Base-by-base conservation (phyloP, 2,888 invertebrate species). In the Lycia hirtaria region DNA sequence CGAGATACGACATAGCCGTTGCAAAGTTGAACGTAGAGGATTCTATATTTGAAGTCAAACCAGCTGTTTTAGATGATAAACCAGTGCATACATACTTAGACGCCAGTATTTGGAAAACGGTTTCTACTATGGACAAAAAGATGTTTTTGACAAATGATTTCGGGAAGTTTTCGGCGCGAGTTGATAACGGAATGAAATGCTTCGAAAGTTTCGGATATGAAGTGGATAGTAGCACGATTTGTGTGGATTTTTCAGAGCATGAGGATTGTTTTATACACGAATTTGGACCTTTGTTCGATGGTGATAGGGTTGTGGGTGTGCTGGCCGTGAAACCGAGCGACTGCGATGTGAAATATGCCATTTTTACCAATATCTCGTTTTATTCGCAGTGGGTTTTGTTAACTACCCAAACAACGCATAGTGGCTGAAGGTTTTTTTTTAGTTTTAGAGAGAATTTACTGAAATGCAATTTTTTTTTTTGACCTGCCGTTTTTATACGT, bases 221-320 rank as follows among this genome's bases (percentile, higher is more conserved):
- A 0, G 3, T 85, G 0, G 85, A 88, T 2, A 72, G 76, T 0
- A 83, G 83, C 9, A 44, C 87, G 45, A 75, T 90, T 0, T 91
- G 91, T 41, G 67, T 87, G 0, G 87, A 91, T 14, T 53, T 89
- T 58, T 75, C 83, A 0, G 57, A 65, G 0, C 71, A 87, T n/a
- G 76, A 80, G 0, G 87, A 88, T 14, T 91, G 91, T 52, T 91
- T 90, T 10, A 58, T 83, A 0, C 80, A 86, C 2, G 91, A 91
- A 24, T 90, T 89, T 53, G 91, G 91, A 0, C 91, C 91, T 0
- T 35, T 90, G 0, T 90, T 71, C 51, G 24, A 43, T 4, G 73
- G 60, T 0, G 82, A 89, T 30, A 87, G 80, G 40, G 61, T 90
- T 1, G 79, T 83, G 0, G 91, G 90, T 0, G 67, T 90, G 0